Evolutionary conservation across 2,888 invertebrate species (phyloP).

Genomic region (Cataglyphis livida): DNA sequence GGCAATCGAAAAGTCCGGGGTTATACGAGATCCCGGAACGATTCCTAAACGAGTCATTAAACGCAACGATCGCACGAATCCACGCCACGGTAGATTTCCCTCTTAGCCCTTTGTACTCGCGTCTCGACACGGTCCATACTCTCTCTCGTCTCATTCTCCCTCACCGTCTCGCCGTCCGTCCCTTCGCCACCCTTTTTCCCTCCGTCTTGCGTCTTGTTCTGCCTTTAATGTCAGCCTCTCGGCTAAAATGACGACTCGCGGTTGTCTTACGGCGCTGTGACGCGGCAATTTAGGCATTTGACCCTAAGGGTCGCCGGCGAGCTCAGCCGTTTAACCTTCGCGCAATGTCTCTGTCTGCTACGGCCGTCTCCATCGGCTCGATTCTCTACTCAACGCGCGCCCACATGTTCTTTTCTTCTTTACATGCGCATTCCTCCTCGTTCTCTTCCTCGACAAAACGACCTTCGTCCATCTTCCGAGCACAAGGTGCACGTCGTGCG

Average conservation of each 20-base stretch:
- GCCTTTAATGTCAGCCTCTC: constrained; percentile 75
- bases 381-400: constrained; percentile 49
- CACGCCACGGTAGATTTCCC: constrained; percentile 62
- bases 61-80: constrained; percentile 46
- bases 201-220: constrained; percentile 34
- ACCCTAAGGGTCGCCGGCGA: constrained; percentile 78
- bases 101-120: constrained; percentile 56
- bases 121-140: constrained; percentile 45
- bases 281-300: constrained; percentile 85
- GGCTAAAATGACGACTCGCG: constrained; percentile 77
- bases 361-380: constrained; percentile 54
- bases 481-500: constrained; percentile 1
- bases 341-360: constrained; percentile 82
- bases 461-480: constrained; percentile 51
- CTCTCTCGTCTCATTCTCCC: neutral
- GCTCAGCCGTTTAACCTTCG: constrained; percentile 84
- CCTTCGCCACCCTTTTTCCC: constrained; percentile 45
- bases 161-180: neutral
- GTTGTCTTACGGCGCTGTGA: constrained; percentile 80
- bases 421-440: constrained; percentile 64
- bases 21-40: constrained; percentile 53
- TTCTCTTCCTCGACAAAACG: constrained; percentile 58
- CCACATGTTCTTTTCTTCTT: constrained; percentile 59
- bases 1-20: constrained; percentile 58
- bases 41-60: constrained; percentile 63